These are phyloP conservation scores for Lynx canadensis DNA, from an alignment of 2,113 vertebrate genomes.

Conservation along the genomic window DNA sequence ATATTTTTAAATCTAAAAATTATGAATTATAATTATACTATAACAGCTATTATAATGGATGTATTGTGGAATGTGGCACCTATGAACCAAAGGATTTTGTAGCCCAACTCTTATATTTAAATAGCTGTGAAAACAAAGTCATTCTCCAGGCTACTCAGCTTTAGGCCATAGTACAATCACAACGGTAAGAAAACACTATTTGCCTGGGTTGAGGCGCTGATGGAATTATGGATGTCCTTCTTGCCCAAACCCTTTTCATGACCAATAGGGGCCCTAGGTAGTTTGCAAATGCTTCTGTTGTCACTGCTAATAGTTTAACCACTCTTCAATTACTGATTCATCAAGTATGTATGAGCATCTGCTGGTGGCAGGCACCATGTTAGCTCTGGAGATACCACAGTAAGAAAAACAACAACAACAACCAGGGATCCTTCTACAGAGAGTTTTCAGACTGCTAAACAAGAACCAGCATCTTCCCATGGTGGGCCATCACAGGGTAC, in stretches of 20 bases:
- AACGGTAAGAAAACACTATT: not conserved
- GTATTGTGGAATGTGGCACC: not conserved
- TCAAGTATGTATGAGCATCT: not conserved
- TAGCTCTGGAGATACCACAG: not conserved
- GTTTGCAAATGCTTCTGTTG: not conserved
- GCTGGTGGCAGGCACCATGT: not conserved
- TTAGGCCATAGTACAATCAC: not conserved
- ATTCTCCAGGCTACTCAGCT: not conserved
- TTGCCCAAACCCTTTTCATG: not conserved
- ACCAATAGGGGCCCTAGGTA: not conserved
- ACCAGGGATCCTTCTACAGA: not conserved
- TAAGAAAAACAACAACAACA: not conserved
- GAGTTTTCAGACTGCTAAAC: not conserved
- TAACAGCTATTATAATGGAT: not conserved
- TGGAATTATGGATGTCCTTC: not conserved
- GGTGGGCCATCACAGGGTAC: not conserved
- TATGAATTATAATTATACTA: not conserved
- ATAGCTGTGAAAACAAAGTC: not conserved
- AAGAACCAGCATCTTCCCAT: not conserved
- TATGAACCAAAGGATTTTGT: not conserved
- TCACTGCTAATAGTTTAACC: not conserved
- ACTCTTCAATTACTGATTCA: not conserved
- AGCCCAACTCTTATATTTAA: not conserved
- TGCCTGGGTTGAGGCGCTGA: not conserved
- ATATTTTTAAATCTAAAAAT: constrained; percentile 13